Base-by-base conservation (phyloP, 1,140 invertebrate genomes). In the Nasonia giraulti region DNA sequence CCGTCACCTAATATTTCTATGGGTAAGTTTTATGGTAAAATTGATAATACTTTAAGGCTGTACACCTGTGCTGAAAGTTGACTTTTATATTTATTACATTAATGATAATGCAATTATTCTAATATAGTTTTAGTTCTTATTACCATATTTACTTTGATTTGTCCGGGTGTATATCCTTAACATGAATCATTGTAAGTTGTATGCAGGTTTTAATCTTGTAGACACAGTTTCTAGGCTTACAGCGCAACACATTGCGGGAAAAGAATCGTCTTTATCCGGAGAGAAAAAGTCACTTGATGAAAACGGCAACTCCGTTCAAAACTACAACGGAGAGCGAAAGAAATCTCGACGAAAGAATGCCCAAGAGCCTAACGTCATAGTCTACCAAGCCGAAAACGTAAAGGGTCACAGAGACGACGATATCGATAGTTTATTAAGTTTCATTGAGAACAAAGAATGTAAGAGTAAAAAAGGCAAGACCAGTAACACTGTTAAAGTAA, bases 361-460 rank as follows among this genome's bases (percentile, higher is more conserved):
- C n/a, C 92, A 93, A 80, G 95, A 95, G 88, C 92, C 93, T n/a
- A 95, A 96, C 87, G 94, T 95, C 80, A 95, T 94, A 69, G 93
- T 95, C 11, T 94, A 95, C 84, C 94, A 93, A 79, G 94, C 95
- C 17, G 93, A 95, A 85, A 93, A 95, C 87, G 95, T 96, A 73
- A 94, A 95, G 88, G 95, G 95, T 27, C 95, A 95, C 92, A 93
- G 94, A 86, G 94, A 95, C 78, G 92, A 94, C 83, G 94, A 95
- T 85, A 92, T 94, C 14, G 93, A 94, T 37, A 92, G 89, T 86
- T 88, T 94, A 55, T 88, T 94, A 73, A 93, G 93, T 74, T 94
- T 93, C 77, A 94, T 94, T 44, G 93, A 93, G 69, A 94, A 93
- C 50, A 93, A 93, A 76, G 91, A 92, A 12, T 89, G 88, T 0